Conservation (phyloP, 2,797 vertebrate species). For the Enteromius viviparus region DNA sequence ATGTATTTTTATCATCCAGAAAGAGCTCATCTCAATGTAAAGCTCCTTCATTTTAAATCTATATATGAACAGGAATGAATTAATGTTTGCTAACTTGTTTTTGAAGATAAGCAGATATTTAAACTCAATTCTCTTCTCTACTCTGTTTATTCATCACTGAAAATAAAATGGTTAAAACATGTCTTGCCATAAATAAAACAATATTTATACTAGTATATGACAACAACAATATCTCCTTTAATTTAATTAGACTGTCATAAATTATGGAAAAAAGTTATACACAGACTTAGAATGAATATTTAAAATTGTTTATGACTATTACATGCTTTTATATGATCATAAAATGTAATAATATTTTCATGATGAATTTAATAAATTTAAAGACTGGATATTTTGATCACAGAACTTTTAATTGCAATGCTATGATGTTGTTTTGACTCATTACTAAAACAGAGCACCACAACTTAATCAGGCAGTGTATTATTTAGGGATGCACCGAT, state of each 20-base stretch:
- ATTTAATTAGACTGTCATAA: too few relatives aligned
- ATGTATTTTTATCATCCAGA: conserved; percentile 14
- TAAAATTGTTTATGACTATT: neutral
- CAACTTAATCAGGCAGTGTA: neutral
- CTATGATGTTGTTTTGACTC: neutral
- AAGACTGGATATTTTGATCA: neutral
- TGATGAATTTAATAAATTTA: neutral
- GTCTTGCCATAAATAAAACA: too few relatives aligned
- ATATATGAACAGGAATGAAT: neutral
- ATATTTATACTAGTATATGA: too few relatives aligned
- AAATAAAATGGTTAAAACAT: conserved; percentile 1
- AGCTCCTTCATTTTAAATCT: conserved; percentile 3
- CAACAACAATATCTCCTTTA: too few relatives aligned
- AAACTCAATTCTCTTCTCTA: neutral
- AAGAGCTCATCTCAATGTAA: neutral
- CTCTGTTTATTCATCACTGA: neutral
- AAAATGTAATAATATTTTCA: neutral
- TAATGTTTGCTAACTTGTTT: neutral
- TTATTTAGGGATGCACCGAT: too few relatives aligned
- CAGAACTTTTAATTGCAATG: neutral
- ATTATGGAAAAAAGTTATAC: too few relatives aligned
- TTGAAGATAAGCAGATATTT: neutral
- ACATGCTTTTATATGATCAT: neutral
- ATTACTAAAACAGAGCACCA: neutral
- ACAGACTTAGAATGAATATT: neutral